These are phyloP conservation scores for Spialia ferax DNA, from an alignment of 2,888 invertebrate species.

Conservation along the genomic window DNA sequence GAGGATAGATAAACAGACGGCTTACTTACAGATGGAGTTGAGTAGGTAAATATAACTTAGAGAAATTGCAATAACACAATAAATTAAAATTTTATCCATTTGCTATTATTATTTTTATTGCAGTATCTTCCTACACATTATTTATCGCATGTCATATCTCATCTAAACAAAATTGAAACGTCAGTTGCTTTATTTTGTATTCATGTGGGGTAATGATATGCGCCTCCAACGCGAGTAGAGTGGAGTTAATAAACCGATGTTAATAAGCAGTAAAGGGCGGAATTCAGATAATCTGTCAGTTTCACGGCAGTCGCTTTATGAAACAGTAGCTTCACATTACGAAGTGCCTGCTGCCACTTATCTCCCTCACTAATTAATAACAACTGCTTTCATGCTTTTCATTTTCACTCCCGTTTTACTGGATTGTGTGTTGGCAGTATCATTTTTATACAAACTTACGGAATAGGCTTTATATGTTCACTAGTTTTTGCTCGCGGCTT, in stretches of 20 bases:
- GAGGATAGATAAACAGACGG: no score
- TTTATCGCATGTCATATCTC: no score
- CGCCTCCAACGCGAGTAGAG: conserved; percentile 44
- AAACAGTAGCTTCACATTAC: conserved; percentile 52
- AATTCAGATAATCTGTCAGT: conserved; percentile 64
- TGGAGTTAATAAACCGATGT: conserved; percentile 63
- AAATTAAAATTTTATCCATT: no score
- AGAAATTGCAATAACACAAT: no score
- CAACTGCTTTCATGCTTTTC: conserved; percentile 38
- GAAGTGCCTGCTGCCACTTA: conserved; percentile 48
- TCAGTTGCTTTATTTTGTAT: conserved; percentile 6
- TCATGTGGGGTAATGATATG: conserved; percentile 43
- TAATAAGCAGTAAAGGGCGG: conserved; percentile 61
- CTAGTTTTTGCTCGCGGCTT: background rate
- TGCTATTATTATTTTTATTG: no score
- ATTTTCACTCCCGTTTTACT: conserved; percentile 13
- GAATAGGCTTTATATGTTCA: background rate
- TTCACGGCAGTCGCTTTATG: conserved; percentile 52
- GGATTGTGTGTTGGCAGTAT: conserved; percentile 3
- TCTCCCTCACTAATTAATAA: conserved; percentile 54
- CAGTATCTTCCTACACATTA: no score
- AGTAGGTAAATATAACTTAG: no score
- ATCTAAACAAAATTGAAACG: background rate
- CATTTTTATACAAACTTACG: background rate
- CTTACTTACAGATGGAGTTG: no score